These are phyloP conservation scores for Ypsolopha scabrella DNA, from an alignment of 2,888 invertebrate genomes.

Conservation along the genomic window DNA sequence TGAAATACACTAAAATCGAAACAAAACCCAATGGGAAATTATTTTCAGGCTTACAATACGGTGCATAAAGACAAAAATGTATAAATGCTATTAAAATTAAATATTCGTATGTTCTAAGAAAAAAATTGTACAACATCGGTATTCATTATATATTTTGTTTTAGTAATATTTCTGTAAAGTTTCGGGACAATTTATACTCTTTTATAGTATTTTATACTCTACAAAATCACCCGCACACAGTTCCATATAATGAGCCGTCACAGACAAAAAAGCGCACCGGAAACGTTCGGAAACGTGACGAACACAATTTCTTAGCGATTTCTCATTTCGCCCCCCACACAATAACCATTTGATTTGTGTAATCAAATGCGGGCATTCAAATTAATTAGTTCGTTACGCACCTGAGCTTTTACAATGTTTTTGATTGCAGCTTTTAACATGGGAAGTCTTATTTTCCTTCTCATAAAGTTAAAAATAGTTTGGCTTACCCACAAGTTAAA, in stretches of 20 bases:
- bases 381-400: slow-evolving; percentile 69
- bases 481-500: no score
- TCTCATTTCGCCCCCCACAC: slow-evolving; percentile 62
- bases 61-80: no score
- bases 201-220: slow-evolving; percentile 14
- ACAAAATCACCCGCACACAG: slow-evolving; percentile 11
- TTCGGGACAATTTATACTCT: neutral
- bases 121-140: no score
- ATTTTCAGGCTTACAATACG: no score
- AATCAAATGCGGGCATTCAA: slow-evolving; percentile 68
- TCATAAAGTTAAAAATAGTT: no score
- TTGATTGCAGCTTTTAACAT: slow-evolving; percentile 10
- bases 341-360: slow-evolving; percentile 66
- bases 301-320: slow-evolving; percentile 67
- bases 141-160: no score
- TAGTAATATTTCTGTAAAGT: no score
- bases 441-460: no score
- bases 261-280: slow-evolving; percentile 50
- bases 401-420: slow-evolving; percentile 55
- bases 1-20: no score
- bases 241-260: slow-evolving; percentile 44
- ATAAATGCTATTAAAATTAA: no score
- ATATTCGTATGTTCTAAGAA: no score
- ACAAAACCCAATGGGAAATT: no score
- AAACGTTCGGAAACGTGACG: slow-evolving; percentile 62